Evolutionary conservation across 2,113 vertebrate genomes (phyloP), one percentile per base, ranked within the genome.

Genomic region (Oncorhynchus gorbuscha): DNA sequence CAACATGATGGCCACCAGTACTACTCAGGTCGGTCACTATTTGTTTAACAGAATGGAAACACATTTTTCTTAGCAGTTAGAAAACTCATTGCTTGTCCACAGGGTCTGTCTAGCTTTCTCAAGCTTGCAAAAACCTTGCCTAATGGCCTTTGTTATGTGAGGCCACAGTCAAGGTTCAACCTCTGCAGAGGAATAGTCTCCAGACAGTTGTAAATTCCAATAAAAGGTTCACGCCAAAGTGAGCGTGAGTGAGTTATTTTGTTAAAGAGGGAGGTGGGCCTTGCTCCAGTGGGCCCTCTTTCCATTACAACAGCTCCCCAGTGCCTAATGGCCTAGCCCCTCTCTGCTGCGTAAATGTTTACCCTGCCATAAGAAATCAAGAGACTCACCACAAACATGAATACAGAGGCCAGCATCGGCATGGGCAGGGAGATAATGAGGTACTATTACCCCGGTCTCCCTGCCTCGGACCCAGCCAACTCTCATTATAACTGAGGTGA

Each of bases 161-260:
- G 83, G 87, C 86, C 82, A 81, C 84, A 85, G 84, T 78, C 81
- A 81, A 76, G 80, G 85, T 83, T 87, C 83, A 89, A 80, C 83
- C 80, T 84, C 71, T 72, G 80, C 71, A 62, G 81, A 78, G 76
- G 74, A 87, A 85, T 71, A 75, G 64, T 92, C 88, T 87, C 88
- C 79, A 74, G 89, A 89, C 85, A 81, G 84, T 85, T 91, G 85
- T 89, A 89, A 92, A 90, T 92, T 90, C 84, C 84, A 90, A 84
- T 93, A 90, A 93, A 86, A 90, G 87, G 81, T 85, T 90, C 79
- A 78, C 72, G 89, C 86, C 87, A 90, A 89, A 89, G 89, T 86
- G 86, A 91, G 86, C 74, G 49, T 84, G 85, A 92, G 90, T 87
- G 87, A 90, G 88, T 85, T 90, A 86, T 89, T 89, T 84, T 82